Evolutionary conservation across 2,888 invertebrate species (phyloP).

Genomic region (Amiota mariae): DNA sequence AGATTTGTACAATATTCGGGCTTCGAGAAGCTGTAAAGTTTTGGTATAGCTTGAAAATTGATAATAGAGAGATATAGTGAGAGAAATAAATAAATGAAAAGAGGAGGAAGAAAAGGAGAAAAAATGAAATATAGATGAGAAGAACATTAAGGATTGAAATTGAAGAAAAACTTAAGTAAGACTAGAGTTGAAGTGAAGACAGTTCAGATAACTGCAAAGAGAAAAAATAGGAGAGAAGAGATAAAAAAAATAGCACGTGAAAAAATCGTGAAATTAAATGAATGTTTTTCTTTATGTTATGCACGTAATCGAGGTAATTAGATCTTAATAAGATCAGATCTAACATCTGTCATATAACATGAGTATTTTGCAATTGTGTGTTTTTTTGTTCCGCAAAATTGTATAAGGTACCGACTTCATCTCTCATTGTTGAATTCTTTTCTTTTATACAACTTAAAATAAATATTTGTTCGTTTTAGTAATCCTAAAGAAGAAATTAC

Average conservation of each 20-base stretch:
- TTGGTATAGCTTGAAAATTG: slow-evolving; percentile 58
- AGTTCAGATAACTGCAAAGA: slow-evolving; percentile 35
- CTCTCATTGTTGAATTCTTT: slow-evolving; percentile 52
- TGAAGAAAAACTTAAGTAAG: slow-evolving; percentile 11
- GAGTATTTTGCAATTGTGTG: slow-evolving; percentile 57
- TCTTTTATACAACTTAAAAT: slow-evolving; percentile 59
- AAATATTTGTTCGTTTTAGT: slow-evolving; percentile 32
- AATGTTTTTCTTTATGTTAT: slow-evolving; percentile 1
- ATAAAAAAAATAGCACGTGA: slow-evolving; percentile 14
- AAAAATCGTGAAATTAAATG: slow-evolving; percentile 23
- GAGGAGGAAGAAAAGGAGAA: neutral
- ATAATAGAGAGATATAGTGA: slow-evolving; percentile 33
- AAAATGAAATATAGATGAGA: slow-evolving; percentile 28
- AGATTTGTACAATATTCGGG: slow-evolving; percentile 36
- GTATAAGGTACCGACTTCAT: slow-evolving; percentile 67
- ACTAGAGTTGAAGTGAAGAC: slow-evolving; percentile 31
- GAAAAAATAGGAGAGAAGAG: slow-evolving; percentile 32
- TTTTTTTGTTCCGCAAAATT: slow-evolving; percentile 34
- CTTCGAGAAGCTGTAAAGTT: slow-evolving; percentile 35
- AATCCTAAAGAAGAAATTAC: slow-evolving; percentile 38
- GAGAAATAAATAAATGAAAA: slow-evolving; percentile 8
- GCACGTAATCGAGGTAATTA: neutral
- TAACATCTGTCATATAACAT: slow-evolving; percentile 13
- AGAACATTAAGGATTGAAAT: neutral
- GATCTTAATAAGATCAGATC: neutral